Evolutionary conservation across 2,113 vertebrate genomes (phyloP), one percentile per base, ranked within the genome.

Genomic region (Lamprotornis superbus): DNA sequence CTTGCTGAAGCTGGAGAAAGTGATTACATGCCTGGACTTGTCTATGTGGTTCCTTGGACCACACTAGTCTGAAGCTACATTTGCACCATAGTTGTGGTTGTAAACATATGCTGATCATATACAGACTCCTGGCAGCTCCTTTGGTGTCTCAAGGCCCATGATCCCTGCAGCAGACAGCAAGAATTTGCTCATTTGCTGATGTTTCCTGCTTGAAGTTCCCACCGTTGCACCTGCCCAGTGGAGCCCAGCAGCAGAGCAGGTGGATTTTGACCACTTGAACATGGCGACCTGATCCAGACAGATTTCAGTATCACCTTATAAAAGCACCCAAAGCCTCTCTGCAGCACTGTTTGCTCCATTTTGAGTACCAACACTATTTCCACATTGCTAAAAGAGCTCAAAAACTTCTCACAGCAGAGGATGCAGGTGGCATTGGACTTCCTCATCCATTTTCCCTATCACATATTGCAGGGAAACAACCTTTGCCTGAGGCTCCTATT

Each of bases 171-270:
- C 18, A 56, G 53, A 31, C 49, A 76, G 31, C 28, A 70, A 23
- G n/a, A 39, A 82, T 35, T 87, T 42, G 19, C 75, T 60, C 40
- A 42, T 42, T 42, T 42, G 40, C 60, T 59, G 30, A 27, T 27
- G 78, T 86, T 73, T 69, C 23, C 35, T 18, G 1, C 57, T 28
- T 61, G n/a, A 53, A 73, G n/a, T 49, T 79, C 60, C 44, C 56
- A 81, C 28, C 0, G 0, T 42, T 30, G 40, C 53, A 69, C 15
- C 46, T 1, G 0, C 28, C 7, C 9, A 1, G 31, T 2, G 1
- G 46, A 94, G 31, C 20, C 31, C 55, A 7, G 11, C 40, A 78
- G 52, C 33, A 71, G 27, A 84, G 56, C 24, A 25, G 42, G 15
- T 6, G 5, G 30, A 60, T 64, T 82, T 67, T 67, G 56, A 47